Evolutionary conservation across 2,888 invertebrate genomes (phyloP), one percentile per base, ranked within the genome.

Genomic region (Polydrusus pterygomalis): DNA sequence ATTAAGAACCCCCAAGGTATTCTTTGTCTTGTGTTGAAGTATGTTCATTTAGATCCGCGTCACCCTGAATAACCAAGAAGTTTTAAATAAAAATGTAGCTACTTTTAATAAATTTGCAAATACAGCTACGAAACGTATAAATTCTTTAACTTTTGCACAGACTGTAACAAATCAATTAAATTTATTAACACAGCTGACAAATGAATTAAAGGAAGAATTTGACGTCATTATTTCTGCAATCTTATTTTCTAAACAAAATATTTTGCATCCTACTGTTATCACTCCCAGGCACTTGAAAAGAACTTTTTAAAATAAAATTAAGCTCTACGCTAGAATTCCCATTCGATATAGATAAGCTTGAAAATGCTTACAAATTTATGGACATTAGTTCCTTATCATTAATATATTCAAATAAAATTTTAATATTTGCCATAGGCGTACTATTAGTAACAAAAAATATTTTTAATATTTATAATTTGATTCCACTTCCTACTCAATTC

Each of bases 41-140:
- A n/a, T n/a, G n/a, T n/a, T n/a, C n/a, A n/a, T n/a, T n/a, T n/a
- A n/a, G n/a, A n/a, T n/a, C n/a, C n/a, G n/a, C n/a, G n/a, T n/a
- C n/a, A n/a, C n/a, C n/a, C n/a, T n/a, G n/a, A n/a, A n/a, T 18
- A 81, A 82, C 43, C 77, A 81, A 67, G 38, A 77, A 18, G 78
- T 71, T 51, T 30, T 76, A 60, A 79, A 79, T 71, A 10, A 69
- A 43, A 79, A 79, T 74, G 60, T 78, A 40, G 13, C 58, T 62
- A 76, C 64, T 62, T 78, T 80, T 67, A 79, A 79, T 70, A 51
- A 74, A 18, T 80, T 80, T 62, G 17, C 74, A n/a, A 51, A 70
- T 38, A 10, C 43, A 10, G 11, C 71, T 10, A 43, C 45, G 1
- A 70, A 60, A 60, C 34, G 20, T 40, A 60, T 72, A 62, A 63